Percentiles rank a stretch among this genome's conserved stretches.
Conservation (phyloP, 2,888 invertebrate species). For the Eremobia ochroleuca region DNA sequence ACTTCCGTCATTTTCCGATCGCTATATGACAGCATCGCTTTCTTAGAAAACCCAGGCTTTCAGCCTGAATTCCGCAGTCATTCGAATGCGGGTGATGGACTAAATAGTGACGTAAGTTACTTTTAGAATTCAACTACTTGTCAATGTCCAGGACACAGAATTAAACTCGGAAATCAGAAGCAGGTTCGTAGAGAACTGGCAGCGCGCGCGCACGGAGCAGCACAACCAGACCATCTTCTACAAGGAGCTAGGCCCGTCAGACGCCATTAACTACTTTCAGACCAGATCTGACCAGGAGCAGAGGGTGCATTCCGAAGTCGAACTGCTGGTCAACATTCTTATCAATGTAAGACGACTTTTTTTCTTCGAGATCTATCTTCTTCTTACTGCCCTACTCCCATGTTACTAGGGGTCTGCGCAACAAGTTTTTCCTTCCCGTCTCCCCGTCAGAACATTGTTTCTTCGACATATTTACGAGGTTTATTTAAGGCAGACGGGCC, state of each 20-base stretch:
- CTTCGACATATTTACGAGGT: background rate
- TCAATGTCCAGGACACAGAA: conserved; percentile 65
- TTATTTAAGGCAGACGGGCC: background rate
- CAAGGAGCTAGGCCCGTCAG: conserved; percentile 70
- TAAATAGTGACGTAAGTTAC: background rate
- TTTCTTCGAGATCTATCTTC: background rate
- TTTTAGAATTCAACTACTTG: background rate
- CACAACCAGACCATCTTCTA: conserved; percentile 74
- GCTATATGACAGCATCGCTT: background rate
- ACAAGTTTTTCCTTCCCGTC: background rate
- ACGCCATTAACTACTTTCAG: conserved; percentile 76
- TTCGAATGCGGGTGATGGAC: background rate
- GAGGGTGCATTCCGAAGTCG: conserved; percentile 84
- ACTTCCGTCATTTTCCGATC: background rate
- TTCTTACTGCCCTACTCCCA: background rate
- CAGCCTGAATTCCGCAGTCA: background rate
- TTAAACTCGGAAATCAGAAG: conserved; percentile 71
- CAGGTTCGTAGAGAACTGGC: conserved; percentile 83
- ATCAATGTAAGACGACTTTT: conserved; percentile 77
- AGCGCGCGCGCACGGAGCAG: conserved; percentile 83
- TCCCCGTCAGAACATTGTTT: background rate
- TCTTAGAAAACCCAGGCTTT: background rate
- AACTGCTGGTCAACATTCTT: conserved; percentile 80
- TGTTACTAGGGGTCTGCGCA: background rate
- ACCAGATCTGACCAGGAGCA: conserved; percentile 80